Base-by-base conservation (phyloP, 2,888 invertebrate species). In the Podotricha telesiphe region DNA sequence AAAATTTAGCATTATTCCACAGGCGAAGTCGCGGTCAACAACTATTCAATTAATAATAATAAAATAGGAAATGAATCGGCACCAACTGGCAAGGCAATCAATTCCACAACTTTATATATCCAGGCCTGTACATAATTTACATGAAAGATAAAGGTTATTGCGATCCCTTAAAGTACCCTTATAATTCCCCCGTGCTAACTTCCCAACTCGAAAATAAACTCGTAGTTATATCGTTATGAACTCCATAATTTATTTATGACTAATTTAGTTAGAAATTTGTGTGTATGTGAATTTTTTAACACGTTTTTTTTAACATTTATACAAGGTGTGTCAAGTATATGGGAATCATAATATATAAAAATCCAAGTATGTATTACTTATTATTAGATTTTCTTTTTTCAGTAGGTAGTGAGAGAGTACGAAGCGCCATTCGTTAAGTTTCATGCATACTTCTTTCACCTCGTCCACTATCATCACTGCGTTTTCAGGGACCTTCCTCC, bases 141-240 rank as follows among this genome's bases (percentile, higher is more conserved):
- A 51, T 28, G 4, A 50, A 66, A 51, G 40, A 66, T 58, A 58
- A 66, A 66, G 20, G 37, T 58, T 59, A 66, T 66, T 51, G 59
- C 40, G 37, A 59, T 59, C 50, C 58, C 17, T 51, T 58, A 40
- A 34, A n/a, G 34, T 15, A 59, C 66, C 59, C 66, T 66, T 42
- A 66, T 66, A 66, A 66, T 51, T 66, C 59, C 51, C 48, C 19
- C 20, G 34, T 28, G 56, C 20, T 45, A 59, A 59, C 59, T 59
- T 59, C 45, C 45, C 22, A 45, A 59, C 45, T 45, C 59, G 28
- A 45, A 59, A 59, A 59, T 45, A 45, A 59, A 59, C 45, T 34
- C 34, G n/a, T 45, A 45, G 42, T 59, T 59, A 11, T 45, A 59
- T 45, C n/a, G 28, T 17, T 28, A 45, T 59, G 20, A 42, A 59